Conservation (phyloP, 2,797 vertebrate genomes). For the Poeciliopsis presidionis region DNA sequence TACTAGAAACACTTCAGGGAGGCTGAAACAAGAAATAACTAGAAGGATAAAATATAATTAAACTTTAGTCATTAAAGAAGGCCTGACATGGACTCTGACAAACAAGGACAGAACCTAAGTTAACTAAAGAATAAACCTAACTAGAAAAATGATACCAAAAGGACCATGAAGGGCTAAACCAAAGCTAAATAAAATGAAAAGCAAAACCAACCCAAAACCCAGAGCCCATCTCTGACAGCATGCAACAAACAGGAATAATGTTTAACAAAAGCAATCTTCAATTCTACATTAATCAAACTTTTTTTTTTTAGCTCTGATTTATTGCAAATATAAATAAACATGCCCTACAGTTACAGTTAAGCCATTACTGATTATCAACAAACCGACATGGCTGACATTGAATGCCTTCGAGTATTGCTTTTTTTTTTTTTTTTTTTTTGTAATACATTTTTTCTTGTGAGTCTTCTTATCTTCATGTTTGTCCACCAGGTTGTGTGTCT, state of each 20-base stretch:
- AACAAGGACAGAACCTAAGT: too few relatives aligned
- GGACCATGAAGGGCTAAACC: too few relatives aligned
- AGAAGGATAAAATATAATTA: too few relatives aligned
- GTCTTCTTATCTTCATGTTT: slow-evolving; percentile 9
- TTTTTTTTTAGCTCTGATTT: not conserved
- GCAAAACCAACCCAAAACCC: too few relatives aligned
- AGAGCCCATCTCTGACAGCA: not conserved
- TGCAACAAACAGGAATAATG: not conserved
- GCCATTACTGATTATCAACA: not conserved
- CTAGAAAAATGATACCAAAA: too few relatives aligned
- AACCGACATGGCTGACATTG: not conserved
- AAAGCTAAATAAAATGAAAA: too few relatives aligned
- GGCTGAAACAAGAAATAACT: too few relatives aligned
- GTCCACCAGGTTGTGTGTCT: slow-evolving; percentile 71
- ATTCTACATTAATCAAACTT: not conserved
- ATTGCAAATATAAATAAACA: not conserved
- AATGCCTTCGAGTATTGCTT: not conserved
- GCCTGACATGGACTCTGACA: too few relatives aligned
- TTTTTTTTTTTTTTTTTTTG: not conserved
- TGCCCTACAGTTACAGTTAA: not conserved
- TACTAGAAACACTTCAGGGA: too few relatives aligned
- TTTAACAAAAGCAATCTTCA: not conserved
- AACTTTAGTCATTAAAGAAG: too few relatives aligned
- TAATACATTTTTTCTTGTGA: not conserved
- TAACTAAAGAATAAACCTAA: too few relatives aligned